Evolutionary conservation across 2,113 vertebrate species (phyloP), one percentile per base, ranked within the genome.

Genomic region (Excalfactoria chinensis): DNA sequence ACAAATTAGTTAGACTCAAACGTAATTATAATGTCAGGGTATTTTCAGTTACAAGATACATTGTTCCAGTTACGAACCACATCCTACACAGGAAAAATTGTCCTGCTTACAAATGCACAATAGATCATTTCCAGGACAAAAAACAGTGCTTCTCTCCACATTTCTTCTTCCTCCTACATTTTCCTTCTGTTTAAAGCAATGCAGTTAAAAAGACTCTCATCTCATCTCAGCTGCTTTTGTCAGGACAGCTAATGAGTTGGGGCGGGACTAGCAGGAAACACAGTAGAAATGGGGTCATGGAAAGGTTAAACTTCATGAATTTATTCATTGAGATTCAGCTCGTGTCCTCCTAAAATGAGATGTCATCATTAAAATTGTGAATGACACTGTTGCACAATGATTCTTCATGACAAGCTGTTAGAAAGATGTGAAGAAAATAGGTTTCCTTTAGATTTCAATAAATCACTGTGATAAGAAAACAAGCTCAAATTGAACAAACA

Each of bases 281-380:
- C 48, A 30, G 79, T 64, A 89, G 92, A 84, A 95, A 89, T 74
- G 81, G 80, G 97, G 95, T 97, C 96, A 95, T 1, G 7, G 90
- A 92, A 82, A 96, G 96, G 96, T 97, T 94, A 96, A 93, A 80
- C 90, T 94, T 83, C 94, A 96, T 95, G 93, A 90, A 96, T 97
- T 88, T 95, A 93, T 95, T 97, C 94, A 97, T 95, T 94, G 70
- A 73, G 91, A 96, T 97, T 93, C 90, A 91, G 84, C 76, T 96
- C 86, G 63, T 8, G 8, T 17, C 67, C 71, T 83, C 66, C 77
- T 75, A 82, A 96, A 96, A 97, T 96, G 91, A 96, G 93, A 94
- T 96, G 92, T 95, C 91, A 97, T 95, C 88, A 94, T 97, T 95
- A 96, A 96, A 93, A 90, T 95, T 93, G 95, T 95, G 92, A 94